Base-by-base conservation (phyloP, 2,888 invertebrate genomes). In the Drosophila demipolita region DNA sequence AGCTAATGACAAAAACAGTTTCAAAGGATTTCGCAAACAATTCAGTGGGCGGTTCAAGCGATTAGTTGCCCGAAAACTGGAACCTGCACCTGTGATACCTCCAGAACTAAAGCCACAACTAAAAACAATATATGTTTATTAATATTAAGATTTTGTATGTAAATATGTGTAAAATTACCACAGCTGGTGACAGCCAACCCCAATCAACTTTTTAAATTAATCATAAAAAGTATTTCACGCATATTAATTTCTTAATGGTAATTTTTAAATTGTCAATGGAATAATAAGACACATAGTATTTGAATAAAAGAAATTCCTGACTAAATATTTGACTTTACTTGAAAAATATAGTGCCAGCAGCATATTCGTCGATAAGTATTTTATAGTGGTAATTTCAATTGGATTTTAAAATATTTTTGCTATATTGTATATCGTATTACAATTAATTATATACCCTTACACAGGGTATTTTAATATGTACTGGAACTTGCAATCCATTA, bases 51-150 rank as follows among this genome's bases (percentile, higher is more conserved):
- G 96, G 92, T 97, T 97, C 96, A 96, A 96, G 93, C 96, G 97
- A 91, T 94, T 97, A 89, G 97, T 97, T 83, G 96, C 96, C 93
- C 96, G 96, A 95, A 97, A 97, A 94, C 96, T 96, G 80, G 95
- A 96, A 93, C 96, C 97, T 92, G 95, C 96, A 81, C 96, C 96
- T 94, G 96, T 96, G 93, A 97, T 97, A 94, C 97, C 97, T 88
- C 96, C 97, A 69, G 97, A 97, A 94, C 94, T 97, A 91, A 96
- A 96, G 93, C 97, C 97, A 87, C 97, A 97, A 94, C 95, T 97
- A 87, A 97, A 97, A 94, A 96, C 97, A 93, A 97, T 97, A 92
- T 97, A 97, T 94, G 97, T 97, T 93, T 97, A 97, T 94, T 97
- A 83, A 82, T 45, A 62, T 32, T 38, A 26, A 60, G 48, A 66